Evolutionary conservation across 2,888 invertebrate species (phyloP).

Genomic region (Balanococcus diminutus): DNA sequence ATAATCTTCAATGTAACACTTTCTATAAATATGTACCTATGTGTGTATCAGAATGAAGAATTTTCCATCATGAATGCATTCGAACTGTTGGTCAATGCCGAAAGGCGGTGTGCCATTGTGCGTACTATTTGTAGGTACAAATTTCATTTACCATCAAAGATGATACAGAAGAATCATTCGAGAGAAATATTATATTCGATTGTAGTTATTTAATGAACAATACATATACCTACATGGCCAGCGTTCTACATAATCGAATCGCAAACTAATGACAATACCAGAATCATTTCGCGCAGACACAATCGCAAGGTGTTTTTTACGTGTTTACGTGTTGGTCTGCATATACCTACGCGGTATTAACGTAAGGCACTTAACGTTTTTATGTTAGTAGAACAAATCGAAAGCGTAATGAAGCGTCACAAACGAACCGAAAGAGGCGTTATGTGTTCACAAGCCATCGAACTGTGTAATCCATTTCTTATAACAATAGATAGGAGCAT

Average conservation of each 20-base stretch:
- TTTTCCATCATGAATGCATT: neutral
- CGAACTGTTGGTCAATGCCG: neutral
- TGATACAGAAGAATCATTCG: neutral
- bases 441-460: neutral
- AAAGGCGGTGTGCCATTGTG: neutral
- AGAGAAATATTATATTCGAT: constrained; percentile 10
- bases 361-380: neutral
- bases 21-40: neutral
- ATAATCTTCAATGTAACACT: neutral
- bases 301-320: neutral
- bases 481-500: neutral
- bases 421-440: neutral
- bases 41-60: neutral
- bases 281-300: neutral
- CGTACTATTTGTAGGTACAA: neutral
- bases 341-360: neutral
- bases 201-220: neutral
- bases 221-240: neutral
- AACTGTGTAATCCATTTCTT: constrained; percentile 17
- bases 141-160: neutral
- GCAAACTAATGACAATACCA: neutral
- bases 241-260: constrained; percentile 18
- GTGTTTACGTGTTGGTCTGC: neutral
- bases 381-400: constrained; percentile 30
- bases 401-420: constrained; percentile 16